Evolutionary conservation across 2,113 vertebrate genomes (phyloP).

Genomic region (Campylorhamphus procurvoides): DNA sequence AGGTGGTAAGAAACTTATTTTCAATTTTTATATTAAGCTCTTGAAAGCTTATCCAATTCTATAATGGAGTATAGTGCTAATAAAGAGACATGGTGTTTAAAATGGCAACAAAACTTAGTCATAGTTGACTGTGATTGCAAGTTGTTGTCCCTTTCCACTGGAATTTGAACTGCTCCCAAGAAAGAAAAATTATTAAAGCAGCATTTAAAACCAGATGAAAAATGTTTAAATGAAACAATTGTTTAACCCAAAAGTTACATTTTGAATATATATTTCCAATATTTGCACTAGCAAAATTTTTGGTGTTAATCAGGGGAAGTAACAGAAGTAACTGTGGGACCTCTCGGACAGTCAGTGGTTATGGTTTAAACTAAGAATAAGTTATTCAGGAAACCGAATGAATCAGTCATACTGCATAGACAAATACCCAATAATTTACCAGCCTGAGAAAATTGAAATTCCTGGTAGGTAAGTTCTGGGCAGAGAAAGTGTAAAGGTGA

Average conservation of each 20-base stretch:
- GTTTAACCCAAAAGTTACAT: not conserved
- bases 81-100: not conserved
- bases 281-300: not conserved
- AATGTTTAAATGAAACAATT: fast-evolving
- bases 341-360: fast-evolving
- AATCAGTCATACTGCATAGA: not conserved
- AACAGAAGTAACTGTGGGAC: not conserved
- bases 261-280: not conserved
- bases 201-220: not conserved
- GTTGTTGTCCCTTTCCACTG: not conserved
- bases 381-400: not conserved
- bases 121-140: not conserved
- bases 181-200: not conserved
- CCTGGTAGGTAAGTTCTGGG: not conserved
- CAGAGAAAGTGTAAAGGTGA: not conserved
- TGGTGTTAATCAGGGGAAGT: not conserved
- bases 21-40: not conserved
- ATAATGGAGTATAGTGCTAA: not conserved
- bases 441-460: not conserved
- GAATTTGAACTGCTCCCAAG: not conserved
- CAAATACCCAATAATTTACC: not conserved
- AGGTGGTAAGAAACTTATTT: not conserved
- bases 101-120: not conserved
- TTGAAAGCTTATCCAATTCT: not conserved
- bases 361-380: not conserved